Conservation (phyloP, 2,113 vertebrate species). For the Microcebus lehilahytsara region DNA sequence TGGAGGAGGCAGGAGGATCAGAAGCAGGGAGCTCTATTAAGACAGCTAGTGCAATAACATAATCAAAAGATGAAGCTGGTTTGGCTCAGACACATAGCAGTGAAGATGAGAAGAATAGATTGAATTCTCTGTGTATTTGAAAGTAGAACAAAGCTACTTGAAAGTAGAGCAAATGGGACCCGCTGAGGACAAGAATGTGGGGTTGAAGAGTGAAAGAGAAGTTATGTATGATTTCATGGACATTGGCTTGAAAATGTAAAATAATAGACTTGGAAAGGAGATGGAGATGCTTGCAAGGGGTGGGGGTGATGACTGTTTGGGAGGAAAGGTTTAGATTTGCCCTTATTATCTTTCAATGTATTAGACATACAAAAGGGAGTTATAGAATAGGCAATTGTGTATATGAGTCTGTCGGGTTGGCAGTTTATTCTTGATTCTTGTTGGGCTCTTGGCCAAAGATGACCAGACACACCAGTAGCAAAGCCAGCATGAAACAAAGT, state of each 20-base stretch:
- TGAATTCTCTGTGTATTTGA: not conserved
- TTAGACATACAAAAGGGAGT: not conserved
- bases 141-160: not conserved
- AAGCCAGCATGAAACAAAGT: no score
- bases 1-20: not conserved
- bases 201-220: not conserved
- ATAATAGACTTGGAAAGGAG: not conserved
- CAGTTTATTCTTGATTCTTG: no score
- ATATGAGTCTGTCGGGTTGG: not conserved
- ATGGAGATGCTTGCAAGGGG: not conserved
- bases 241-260: not conserved
- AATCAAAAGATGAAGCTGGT: not conserved
- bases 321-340: not conserved
- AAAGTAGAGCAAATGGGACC: no score
- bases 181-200: not conserved
- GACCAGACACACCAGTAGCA: no score
- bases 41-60: not conserved
- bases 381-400: not conserved
- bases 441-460: no score
- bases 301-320: not conserved
- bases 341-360: not conserved
- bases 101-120: not conserved
- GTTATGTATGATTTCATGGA: not conserved
- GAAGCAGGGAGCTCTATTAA: not conserved
- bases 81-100: not conserved